Base-by-base conservation (phyloP, 2,797 vertebrate species). In the Serranus cabrilla region DNA sequence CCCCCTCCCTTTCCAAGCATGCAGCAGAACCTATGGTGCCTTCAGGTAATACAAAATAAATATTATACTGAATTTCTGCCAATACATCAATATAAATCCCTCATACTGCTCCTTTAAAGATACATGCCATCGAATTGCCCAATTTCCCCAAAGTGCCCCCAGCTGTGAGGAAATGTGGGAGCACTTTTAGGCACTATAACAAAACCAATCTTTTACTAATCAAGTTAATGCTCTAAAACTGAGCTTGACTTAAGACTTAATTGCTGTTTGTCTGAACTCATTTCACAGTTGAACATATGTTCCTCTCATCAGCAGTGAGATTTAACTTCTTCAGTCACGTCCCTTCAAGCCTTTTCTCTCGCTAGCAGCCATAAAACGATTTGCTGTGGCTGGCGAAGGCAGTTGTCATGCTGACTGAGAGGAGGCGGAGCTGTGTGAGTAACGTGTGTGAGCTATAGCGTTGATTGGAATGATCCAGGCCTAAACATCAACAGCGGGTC, bases 401-500 rank as follows among this genome's bases (percentile, higher is more conserved):
- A 74, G 79, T 79, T 80, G 54, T 87, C 74, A 47, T 65, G 42
- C 77, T 82, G 69, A 76, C 18, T 79, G 56, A 83, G 67, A 81
- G 60, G 63, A 77, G 58, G 75, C 43, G 25, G 66, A 74, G 81
- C 63, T 16, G 40, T 63, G 74, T 65, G 76, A 84, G 72, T 49
- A 37, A 60, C 72, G 55, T 31, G 71, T 78, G 68, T 73, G 76
- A 80, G 80, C 65, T 50, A 16, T 43, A 47, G 58, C 11, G 12
- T 73, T 78, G 77, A 82, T 85, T 63, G 62, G 64, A 80, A 65
- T 13, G 60, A 78, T 61, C 67, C 43, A 69, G 65, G 67, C 76
- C 61, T 75, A 69, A 87, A 81, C 81, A 83, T 87, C 82, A 91
- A 94, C 92, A 92, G 89, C 76, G 18, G 45, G 59, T 68, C 87